These are phyloP conservation scores for Sebastes trivittatus DNA, from an alignment of 2,797 vertebrate species.

Conservation along the genomic window DNA sequence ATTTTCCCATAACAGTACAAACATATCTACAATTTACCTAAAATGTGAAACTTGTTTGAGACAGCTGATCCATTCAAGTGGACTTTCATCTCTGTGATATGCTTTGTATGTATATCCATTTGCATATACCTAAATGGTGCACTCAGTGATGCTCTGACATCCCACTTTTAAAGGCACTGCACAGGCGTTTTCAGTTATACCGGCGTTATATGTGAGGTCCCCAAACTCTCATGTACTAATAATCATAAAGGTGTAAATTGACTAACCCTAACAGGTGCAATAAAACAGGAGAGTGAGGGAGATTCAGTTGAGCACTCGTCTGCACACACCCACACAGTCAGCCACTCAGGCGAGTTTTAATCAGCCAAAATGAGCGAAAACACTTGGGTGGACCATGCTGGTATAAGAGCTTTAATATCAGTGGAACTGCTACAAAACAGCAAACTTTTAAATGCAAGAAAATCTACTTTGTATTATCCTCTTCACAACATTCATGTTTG, in stretches of 20 bases:
- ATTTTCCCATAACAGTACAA: background rate
- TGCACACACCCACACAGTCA: constrained; percentile 62
- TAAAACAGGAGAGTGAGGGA: constrained; percentile 58
- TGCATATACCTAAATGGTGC: background rate
- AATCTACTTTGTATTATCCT: background rate
- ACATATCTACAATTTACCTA: background rate
- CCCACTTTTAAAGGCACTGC: background rate
- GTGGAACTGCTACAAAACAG: constrained; percentile 31
- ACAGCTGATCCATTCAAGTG: constrained; percentile 1
- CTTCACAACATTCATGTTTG: background rate
- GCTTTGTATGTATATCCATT: background rate
- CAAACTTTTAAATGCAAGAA: constrained; percentile 25
- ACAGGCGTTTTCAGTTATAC: constrained; percentile 17
- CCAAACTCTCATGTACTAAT: constrained; percentile 55
- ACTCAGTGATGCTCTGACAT: constrained; percentile 1
- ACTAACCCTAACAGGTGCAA: constrained; percentile 67
- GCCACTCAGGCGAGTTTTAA: constrained; percentile 57
- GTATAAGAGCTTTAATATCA: constrained; percentile 33
- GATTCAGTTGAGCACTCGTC: constrained; percentile 56
- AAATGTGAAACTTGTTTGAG: background rate
- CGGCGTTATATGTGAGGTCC: constrained; percentile 29
- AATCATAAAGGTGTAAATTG: constrained; percentile 67
- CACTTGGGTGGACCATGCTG: constrained; percentile 51
- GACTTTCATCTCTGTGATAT: background rate
- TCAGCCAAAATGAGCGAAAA: constrained; percentile 64